Evolutionary conservation across 2,888 invertebrate genomes (phyloP).

Genomic region (Encarsia formosa): DNA sequence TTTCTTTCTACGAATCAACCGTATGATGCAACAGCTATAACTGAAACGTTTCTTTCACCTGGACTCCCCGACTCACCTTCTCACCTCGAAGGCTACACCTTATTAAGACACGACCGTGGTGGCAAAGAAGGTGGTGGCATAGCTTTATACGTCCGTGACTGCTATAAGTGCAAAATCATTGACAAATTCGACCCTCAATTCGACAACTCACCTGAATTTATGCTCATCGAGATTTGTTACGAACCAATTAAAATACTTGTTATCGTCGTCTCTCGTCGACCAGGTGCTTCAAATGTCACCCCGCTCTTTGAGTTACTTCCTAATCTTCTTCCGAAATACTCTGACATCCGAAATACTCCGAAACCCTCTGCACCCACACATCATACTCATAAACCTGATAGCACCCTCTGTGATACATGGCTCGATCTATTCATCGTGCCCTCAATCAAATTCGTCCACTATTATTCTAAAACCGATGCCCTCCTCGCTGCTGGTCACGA

Average conservation of each 20-base stretch:
- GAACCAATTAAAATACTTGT: background rate
- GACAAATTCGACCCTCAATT: too few species aligned
- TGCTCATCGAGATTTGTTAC: too few species aligned
- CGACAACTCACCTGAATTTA: too few species aligned
- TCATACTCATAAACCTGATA: background rate
- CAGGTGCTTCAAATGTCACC: too few species aligned
- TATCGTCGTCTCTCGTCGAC: background rate
- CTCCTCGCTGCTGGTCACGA: background rate
- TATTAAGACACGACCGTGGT: background rate
- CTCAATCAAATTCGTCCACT: background rate
- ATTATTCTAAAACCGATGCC: background rate
- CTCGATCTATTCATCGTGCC: background rate
- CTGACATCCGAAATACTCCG: too few species aligned
- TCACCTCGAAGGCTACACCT: background rate
- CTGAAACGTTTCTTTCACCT: background rate
- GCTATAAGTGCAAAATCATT: background rate
- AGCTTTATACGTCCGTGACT: background rate
- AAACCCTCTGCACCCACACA: too few species aligned
- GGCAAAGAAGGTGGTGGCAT: background rate
- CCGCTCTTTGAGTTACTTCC: too few species aligned
- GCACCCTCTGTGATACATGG: background rate
- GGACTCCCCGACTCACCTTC: background rate
- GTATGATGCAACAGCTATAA: background rate
- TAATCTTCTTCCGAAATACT: too few species aligned
- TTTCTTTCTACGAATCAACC: background rate